Percentiles rank a stretch among this genome's conserved stretches.
phyloP scores from a whole-genome alignment of 2,797 vertebrate species.

The Pipistrellus pygmaeus region DNA sequence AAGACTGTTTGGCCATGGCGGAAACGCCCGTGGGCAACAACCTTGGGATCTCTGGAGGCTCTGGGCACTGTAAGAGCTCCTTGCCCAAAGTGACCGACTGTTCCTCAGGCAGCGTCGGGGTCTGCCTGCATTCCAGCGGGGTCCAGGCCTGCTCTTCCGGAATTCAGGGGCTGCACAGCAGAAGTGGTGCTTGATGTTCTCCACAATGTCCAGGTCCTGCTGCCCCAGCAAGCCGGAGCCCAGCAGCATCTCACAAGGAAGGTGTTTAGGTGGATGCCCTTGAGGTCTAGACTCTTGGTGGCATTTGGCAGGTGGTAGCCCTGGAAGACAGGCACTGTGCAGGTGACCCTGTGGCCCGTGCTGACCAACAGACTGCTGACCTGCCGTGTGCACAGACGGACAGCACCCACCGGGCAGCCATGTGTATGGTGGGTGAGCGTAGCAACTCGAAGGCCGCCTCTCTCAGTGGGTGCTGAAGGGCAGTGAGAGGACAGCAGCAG shows the following conservation, averaged over 20 bases:
- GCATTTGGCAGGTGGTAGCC: constrained; percentile 79
- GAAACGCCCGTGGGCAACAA: constrained; percentile 67
- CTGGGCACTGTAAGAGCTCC: constrained; percentile 77
- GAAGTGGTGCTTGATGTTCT: constrained; percentile 72
- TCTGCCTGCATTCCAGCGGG: not conserved
- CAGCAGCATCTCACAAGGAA: constrained; percentile 76
- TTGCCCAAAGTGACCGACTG: constrained; percentile 63
- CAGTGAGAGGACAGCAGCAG: constrained; percentile 79
- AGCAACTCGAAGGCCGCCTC: constrained; percentile 78
- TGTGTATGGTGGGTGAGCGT: constrained; percentile 49
- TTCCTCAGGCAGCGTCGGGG: constrained; percentile 74
- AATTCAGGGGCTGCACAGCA: constrained; percentile 76
- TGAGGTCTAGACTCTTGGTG: constrained; percentile 78
- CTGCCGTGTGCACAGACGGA: constrained; percentile 70
- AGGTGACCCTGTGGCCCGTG: constrained; percentile 66
- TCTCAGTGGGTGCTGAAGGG: constrained; percentile 82
- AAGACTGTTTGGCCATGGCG: constrained; percentile 69
- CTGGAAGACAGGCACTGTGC: constrained; percentile 75
- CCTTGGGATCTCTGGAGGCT: constrained; percentile 52
- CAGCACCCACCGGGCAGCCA: constrained; percentile 76
- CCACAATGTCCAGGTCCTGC: constrained; percentile 44
- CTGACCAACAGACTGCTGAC: constrained; percentile 82
- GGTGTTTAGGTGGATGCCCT: constrained; percentile 75
- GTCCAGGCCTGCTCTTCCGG: constrained; percentile 47
- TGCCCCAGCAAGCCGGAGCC: constrained; percentile 6